phyloP scores from a whole-genome alignment of 2,797 vertebrate genomes.

The Platyrinchus mystaceus region DNA sequence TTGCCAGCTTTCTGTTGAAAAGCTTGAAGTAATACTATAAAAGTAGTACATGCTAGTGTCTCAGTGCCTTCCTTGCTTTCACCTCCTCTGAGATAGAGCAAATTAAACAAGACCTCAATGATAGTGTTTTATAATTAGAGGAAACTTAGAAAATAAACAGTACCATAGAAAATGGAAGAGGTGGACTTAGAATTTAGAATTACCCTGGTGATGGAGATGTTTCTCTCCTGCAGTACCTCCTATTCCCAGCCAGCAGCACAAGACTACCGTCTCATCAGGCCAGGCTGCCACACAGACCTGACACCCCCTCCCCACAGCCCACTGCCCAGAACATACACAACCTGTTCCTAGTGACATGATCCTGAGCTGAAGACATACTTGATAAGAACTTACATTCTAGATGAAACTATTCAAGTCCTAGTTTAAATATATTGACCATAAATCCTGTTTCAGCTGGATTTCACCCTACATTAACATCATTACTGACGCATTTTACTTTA shows the following conservation, averaged over 20 bases:
- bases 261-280: background rate
- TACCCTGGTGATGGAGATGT: rapidly evolving
- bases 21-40: background rate
- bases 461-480: background rate
- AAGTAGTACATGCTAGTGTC: background rate
- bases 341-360: background rate
- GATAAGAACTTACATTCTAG: background rate
- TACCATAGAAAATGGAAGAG: background rate
- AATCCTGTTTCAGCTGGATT: background rate
- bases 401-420: background rate
- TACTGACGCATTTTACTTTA: background rate
- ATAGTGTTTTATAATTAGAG: background rate
- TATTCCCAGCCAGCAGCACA: background rate
- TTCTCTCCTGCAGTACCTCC: background rate
- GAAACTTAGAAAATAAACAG: background rate
- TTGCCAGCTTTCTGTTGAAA: background rate
- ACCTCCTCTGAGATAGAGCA: background rate
- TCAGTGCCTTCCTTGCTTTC: background rate
- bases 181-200: background rate
- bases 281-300: background rate
- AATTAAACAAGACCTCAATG: background rate
- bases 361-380: background rate
- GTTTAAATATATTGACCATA: background rate
- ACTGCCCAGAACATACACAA: background rate
- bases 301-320: background rate